Evolutionary conservation across 92 coral and sea anemone species (phyloP), one percentile per base, ranked within the genome.

Genomic region (Zoanthus solanderi): DNA sequence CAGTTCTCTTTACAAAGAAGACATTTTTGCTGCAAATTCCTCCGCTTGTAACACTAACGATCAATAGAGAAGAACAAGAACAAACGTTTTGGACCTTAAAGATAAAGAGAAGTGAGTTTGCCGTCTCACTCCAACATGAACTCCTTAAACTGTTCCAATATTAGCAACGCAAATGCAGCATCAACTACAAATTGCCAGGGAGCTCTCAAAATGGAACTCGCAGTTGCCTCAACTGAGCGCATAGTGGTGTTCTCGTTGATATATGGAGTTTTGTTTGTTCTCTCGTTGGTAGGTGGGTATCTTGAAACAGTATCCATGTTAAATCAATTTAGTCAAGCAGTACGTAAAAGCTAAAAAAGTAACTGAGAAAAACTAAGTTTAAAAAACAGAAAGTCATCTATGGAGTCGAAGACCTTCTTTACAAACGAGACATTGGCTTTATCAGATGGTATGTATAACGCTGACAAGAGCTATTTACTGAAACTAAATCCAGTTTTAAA

Each of bases 231-330:
- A 0, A 78, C 87, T 32, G 94, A 47, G 2, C 80, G 45, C 47
- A 84, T 95, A 1, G 88, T 85, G 18, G 92, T 92, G 1, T 89
- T 88, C 72, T 93, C 98, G 4, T 37, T 79, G 4, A 93, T 93
- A 15, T 95, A 95, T 67, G 95, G 98, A 15, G 42, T 93, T 2
- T 73, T 96, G 44, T 90, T 95, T 44, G 82, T 93, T 42, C 81
- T 88, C 4, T 90, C 98, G 34, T 74, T 96, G 4, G 83, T 74
- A 44, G 98, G 98, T 96, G 81, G 83, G 98, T 71, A 72, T 53
- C 28, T 31, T 4, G 7, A 30, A 69, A 34, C 17, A 34, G 45
- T 34, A 30, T 23, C 46, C 15, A 69, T 16, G 29, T 7, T 23
- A 16, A 16, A 63, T 63, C 69, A 63, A 6, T 63, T 63, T 16